A percentile compares a stretch with the other conserved stretches of the same genome.
Conservation (phyloP, 2,113 vertebrate species). For the Symphodus melops region DNA sequence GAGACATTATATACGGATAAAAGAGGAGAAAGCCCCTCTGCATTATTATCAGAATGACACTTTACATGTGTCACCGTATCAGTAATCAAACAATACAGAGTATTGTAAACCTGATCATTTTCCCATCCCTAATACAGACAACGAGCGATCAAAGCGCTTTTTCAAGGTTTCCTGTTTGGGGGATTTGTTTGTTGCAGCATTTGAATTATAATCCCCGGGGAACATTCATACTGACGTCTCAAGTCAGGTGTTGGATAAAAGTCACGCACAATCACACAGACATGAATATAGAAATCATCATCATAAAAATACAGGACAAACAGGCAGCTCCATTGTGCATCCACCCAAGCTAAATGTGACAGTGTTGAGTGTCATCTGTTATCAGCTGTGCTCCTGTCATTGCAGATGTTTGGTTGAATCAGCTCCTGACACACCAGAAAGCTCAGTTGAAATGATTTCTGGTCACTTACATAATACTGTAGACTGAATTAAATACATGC, state of each 20-base stretch:
- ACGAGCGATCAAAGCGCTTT: not conserved
- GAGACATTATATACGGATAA: not conserved
- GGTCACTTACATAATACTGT: slow-evolving; percentile 33
- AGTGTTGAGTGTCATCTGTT: slow-evolving; percentile 36
- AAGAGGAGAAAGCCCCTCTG: not conserved
- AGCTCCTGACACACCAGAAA: slow-evolving; percentile 34
- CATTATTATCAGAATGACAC: not conserved
- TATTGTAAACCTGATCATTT: slow-evolving; percentile 6
- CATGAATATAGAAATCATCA: not conserved
- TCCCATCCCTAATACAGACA: not conserved
- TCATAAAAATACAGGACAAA: slow-evolving; percentile 26
- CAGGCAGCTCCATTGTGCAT: slow-evolving; percentile 13
- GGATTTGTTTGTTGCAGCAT: not conserved
- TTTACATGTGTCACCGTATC: not conserved
- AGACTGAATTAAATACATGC: slow-evolving; percentile 40
- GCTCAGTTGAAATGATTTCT: slow-evolving; percentile 41
- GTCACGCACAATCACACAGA: slow-evolving; percentile 16
- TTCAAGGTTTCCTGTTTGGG: not conserved
- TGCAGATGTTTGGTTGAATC: slow-evolving; percentile 41
- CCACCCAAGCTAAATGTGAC: slow-evolving; percentile 37
- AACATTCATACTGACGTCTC: not conserved
- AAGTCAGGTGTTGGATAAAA: slow-evolving; percentile 2
- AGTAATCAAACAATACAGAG: not conserved
- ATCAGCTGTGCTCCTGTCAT: slow-evolving; percentile 22
- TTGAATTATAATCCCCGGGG: slow-evolving; percentile 8